Percentiles rank a stretch among this genome's conserved stretches.
Evolutionary conservation across 2,888 invertebrate species (phyloP).

Genomic region (Drosophila lutescens): DNA sequence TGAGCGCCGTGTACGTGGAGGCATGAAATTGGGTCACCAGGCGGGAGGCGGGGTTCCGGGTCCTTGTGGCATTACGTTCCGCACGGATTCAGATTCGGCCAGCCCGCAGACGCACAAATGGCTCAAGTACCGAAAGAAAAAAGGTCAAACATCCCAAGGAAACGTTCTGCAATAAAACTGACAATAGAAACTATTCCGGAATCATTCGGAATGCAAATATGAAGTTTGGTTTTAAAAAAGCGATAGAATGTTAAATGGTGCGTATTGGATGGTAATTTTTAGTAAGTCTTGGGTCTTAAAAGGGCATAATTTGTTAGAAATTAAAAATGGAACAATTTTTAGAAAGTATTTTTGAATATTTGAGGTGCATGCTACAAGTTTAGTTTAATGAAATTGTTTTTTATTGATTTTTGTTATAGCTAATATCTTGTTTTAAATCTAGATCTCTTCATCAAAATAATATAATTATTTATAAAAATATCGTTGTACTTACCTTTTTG

Average conservation of each 20-base stretch:
- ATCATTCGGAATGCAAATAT: too few species aligned
- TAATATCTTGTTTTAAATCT: too few species aligned
- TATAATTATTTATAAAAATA: too few species aligned
- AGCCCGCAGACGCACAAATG: constrained; percentile 13
- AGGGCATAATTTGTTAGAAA: too few species aligned
- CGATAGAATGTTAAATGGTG: not conserved
- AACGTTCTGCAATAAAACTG: not conserved
- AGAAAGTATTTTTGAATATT: not conserved
- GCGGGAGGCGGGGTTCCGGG: constrained; percentile 38
- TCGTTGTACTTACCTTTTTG: too few species aligned
- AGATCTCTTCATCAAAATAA: too few species aligned
- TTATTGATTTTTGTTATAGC: too few species aligned
- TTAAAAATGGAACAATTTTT: not conserved
- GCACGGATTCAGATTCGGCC: constrained; percentile 31
- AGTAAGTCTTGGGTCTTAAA: too few species aligned
- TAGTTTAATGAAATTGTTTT: too few species aligned
- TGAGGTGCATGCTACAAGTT: too few species aligned
- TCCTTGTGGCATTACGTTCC: constrained; percentile 10
- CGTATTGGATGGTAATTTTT: too few species aligned
- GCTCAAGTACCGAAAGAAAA: not conserved
- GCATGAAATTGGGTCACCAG: constrained; percentile 70
- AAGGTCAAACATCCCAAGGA: too few species aligned
- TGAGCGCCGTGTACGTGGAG: constrained; percentile 71
- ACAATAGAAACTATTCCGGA: not conserved
- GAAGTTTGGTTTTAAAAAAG: not conserved